Conservation (phyloP, 2,888 invertebrate genomes). For the Steinernema hermaphroditum region DNA sequence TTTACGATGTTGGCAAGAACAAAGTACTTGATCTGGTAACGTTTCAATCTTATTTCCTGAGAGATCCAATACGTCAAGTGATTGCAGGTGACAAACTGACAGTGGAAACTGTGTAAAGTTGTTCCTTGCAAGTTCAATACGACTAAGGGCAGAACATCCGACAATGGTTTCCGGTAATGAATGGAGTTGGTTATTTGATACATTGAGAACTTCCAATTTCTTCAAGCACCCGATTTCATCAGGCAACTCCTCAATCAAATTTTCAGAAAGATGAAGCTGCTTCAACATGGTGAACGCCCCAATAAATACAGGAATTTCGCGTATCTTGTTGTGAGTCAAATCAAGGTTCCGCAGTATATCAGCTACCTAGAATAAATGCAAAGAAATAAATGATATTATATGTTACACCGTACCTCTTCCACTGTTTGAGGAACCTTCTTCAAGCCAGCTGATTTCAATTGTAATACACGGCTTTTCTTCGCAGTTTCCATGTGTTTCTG, state of each 20-base stretch:
- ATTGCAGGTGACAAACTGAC: conserved; percentile 71
- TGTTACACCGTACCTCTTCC: conserved; percentile 44
- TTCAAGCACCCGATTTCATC: conserved; percentile 69
- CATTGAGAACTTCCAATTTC: conserved; percentile 70
- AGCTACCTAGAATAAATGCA: conserved; percentile 43
- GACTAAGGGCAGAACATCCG: conserved; percentile 68
- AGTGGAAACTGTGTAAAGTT: conserved; percentile 78
- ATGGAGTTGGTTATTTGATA: conserved; percentile 68
- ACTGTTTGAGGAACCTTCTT: conserved; percentile 71
- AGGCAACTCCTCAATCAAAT: conserved; percentile 68
- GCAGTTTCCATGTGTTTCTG: conserved; percentile 92
- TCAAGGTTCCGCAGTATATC: conserved; percentile 82
- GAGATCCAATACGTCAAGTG: conserved; percentile 74
- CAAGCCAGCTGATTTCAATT: conserved; percentile 81
- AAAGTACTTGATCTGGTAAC: conserved; percentile 72
- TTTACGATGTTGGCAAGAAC: neutral
- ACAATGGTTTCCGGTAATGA: conserved; percentile 68
- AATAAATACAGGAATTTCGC: conserved; percentile 71
- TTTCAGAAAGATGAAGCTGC: conserved; percentile 70
- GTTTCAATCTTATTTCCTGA: conserved; percentile 81
- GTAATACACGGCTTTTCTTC: conserved; percentile 89
- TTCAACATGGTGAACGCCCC: conserved; percentile 69
- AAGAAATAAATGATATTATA: neutral
- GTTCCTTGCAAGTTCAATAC: conserved; percentile 74
- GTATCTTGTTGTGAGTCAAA: conserved; percentile 86